Evolutionary conservation across 2,113 vertebrate species (phyloP).

Genomic region (Tamias sibiricus): DNA sequence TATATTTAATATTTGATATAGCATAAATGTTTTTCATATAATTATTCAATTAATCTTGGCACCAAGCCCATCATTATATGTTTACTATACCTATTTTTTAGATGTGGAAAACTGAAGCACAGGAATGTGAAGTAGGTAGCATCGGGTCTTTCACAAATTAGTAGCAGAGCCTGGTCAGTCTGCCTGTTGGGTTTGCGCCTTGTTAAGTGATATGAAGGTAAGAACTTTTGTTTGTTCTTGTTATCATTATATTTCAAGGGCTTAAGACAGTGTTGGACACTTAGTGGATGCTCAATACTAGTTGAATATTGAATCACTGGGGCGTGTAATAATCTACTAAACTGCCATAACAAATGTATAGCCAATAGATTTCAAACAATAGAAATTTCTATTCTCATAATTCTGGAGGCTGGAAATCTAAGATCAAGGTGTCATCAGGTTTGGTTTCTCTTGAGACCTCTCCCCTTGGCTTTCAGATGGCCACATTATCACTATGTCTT

Average conservation of each 20-base stretch:
- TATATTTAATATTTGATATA: slow-evolving; percentile 14
- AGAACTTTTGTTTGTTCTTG: background rate
- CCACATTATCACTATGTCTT: background rate
- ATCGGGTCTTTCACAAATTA: background rate
- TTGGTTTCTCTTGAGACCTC: background rate
- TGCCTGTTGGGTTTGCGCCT: background rate
- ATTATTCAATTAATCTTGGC: background rate
- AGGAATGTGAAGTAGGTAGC: background rate
- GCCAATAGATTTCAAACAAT: background rate
- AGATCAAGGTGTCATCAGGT: background rate
- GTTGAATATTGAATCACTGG: background rate
- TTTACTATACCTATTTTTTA: background rate
- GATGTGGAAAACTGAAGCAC: background rate
- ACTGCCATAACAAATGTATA: background rate
- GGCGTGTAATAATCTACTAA: background rate
- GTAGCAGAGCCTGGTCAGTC: background rate
- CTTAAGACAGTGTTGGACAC: background rate
- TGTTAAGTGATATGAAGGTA: background rate
- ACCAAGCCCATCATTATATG: background rate
- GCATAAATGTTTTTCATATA: background rate
- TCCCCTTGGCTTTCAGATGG: background rate
- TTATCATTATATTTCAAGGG: background rate
- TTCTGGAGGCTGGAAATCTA: background rate
- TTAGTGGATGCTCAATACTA: background rate
- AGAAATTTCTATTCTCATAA: background rate